Evolutionary conservation across 2,888 invertebrate species (phyloP).

Genomic region (Drepanosiphum platanoidis): DNA sequence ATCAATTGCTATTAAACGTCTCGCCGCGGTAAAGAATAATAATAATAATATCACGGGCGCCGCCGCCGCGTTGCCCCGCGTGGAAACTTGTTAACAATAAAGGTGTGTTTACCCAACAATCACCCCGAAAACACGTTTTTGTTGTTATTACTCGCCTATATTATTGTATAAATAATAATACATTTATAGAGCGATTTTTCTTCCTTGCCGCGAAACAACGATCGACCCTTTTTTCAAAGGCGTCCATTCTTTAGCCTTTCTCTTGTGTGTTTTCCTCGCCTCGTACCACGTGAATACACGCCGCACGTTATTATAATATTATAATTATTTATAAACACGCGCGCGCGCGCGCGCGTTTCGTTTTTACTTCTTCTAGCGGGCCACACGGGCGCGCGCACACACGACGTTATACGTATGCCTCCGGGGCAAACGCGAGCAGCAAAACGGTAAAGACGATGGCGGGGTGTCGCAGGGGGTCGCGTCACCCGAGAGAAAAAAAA

Average conservation of each 20-base stretch:
- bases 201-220: not conserved
- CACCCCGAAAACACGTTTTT: conserved; percentile 57
- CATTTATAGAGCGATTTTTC: conserved; percentile 26
- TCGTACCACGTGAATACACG: not conserved
- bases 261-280: conserved; percentile 44
- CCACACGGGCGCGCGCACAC: conserved; percentile 1
- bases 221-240: not conserved
- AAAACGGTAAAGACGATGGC: not conserved
- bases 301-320: conserved; percentile 19
- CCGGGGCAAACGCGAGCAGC: not conserved
- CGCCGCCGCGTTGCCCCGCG: not conserved
- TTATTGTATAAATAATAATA: conserved; percentile 41
- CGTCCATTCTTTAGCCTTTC: conserved; percentile 16
- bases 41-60: conserved; percentile 29
- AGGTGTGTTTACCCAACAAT: conserved; percentile 58
- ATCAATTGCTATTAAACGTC: conserved; percentile 54
- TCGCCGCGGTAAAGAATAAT: conserved; percentile 19
- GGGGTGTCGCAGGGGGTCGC: not conserved
- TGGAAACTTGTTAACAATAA: conserved; percentile 51
- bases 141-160: conserved; percentile 25
- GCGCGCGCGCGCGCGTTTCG: not conserved
- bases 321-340: conserved; percentile 24
- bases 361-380: not conserved
- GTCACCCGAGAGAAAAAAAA: not conserved
- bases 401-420: not conserved